Evolutionary conservation across 2,113 vertebrate species (phyloP).

Genomic region (Sphyrna mokarran): DNA sequence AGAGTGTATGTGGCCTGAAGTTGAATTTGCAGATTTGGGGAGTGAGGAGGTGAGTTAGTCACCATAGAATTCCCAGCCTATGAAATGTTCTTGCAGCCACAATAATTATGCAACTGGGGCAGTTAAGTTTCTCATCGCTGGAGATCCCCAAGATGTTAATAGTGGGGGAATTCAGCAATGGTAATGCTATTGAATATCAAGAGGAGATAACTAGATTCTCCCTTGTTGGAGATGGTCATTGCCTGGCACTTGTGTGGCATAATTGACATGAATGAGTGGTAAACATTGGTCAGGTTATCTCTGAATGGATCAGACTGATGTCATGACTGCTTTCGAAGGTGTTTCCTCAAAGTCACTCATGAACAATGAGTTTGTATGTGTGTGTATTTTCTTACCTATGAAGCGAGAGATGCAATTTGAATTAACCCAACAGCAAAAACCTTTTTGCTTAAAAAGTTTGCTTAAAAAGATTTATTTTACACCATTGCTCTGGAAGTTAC

Average conservation of each 20-base stretch:
- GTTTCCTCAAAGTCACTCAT: too few relatives aligned
- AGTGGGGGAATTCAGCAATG: background rate
- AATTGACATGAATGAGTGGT: background rate
- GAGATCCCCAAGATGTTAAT: background rate
- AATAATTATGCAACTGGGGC: background rate
- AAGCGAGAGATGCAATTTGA: too few relatives aligned
- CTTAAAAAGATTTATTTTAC: too few relatives aligned
- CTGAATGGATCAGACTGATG: background rate
- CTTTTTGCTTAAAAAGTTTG: too few relatives aligned
- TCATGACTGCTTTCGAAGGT: too few relatives aligned
- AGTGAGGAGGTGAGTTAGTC: background rate
- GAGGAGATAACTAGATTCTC: background rate
- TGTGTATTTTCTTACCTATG: too few relatives aligned
- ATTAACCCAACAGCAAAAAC: too few relatives aligned
- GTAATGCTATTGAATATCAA: background rate
- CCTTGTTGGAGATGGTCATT: background rate
- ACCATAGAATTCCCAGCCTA: background rate
- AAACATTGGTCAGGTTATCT: background rate
- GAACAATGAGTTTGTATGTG: too few relatives aligned
- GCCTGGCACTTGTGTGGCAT: background rate
- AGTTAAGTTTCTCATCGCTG: background rate
- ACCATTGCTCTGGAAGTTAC: too few relatives aligned
- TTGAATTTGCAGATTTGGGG: background rate
- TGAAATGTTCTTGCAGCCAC: background rate
- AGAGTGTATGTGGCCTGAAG: background rate